phyloP scores from a whole-genome alignment of 2,888 invertebrate genomes.

The Machimus atricapillus region DNA sequence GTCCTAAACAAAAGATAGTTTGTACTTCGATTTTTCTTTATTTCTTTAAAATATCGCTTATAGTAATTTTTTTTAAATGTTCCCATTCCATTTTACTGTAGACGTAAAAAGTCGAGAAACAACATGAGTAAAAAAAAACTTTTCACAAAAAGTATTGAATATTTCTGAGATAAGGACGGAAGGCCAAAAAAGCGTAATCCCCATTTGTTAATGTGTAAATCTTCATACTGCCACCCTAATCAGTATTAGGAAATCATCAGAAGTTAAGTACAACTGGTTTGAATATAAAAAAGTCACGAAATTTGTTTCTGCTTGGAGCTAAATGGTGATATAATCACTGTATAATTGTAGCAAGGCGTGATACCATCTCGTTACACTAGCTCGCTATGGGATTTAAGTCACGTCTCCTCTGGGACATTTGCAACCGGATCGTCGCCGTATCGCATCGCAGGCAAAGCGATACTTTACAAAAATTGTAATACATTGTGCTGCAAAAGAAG shows the following conservation, averaged over 20 bases:
- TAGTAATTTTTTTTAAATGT: too few relatives aligned
- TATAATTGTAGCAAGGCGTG: not conserved
- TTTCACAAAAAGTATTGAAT: not conserved
- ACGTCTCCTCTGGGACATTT: not conserved
- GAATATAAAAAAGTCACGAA: not conserved
- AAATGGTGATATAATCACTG: not conserved
- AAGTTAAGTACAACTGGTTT: not conserved
- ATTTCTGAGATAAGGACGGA: not conserved
- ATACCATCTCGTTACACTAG: not conserved
- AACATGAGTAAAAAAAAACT: not conserved
- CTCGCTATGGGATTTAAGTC: not conserved
- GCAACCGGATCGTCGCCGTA: not conserved
- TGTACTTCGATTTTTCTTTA: too few relatives aligned
- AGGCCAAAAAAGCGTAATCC: not conserved
- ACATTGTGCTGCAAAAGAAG: not conserved
- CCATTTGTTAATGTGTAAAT: not conserved
- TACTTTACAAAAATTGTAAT: not conserved
- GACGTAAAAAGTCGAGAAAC: not conserved
- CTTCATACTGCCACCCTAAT: not conserved
- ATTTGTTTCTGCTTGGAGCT: not conserved
- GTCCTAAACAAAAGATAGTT: too few relatives aligned
- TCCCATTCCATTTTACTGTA: not conserved
- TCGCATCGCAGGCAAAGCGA: not conserved
- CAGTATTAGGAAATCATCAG: not conserved
- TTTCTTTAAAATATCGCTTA: too few relatives aligned